Conservation (phyloP, 2,113 vertebrate genomes). For the Ptychochromis oligacanthus region DNA sequence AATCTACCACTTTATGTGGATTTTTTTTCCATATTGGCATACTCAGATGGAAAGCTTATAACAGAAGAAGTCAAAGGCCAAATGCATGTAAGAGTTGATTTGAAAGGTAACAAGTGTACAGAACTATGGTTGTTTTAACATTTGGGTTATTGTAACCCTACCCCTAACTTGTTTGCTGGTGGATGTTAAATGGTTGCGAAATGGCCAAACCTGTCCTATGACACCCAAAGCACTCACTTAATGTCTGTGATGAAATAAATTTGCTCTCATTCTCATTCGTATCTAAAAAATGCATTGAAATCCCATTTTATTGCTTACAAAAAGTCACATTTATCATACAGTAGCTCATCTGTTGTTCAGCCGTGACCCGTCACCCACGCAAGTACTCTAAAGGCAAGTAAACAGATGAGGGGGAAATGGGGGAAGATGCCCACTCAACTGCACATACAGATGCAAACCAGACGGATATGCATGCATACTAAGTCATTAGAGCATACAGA, state of each 20-base stretch:
- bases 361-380: not conserved
- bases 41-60: too few relatives aligned
- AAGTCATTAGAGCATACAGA: slow-evolving; percentile 1
- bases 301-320: not conserved
- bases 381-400: not conserved
- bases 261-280: not conserved
- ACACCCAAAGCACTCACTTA: too few relatives aligned
- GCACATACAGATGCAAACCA: not conserved
- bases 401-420: too few relatives aligned
- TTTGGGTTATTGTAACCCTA: too few relatives aligned
- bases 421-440: not conserved
- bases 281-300: not conserved
- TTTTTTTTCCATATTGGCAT: too few relatives aligned
- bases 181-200: not conserved
- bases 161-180: not conserved
- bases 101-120: too few relatives aligned
- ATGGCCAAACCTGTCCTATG: not conserved
- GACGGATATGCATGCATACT: not conserved
- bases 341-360: not conserved
- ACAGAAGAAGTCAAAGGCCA: too few relatives aligned
- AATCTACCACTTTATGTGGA: too few relatives aligned
- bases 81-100: too few relatives aligned
- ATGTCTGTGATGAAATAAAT: not conserved
- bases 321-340: not conserved
- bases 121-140: too few relatives aligned